Evolutionary conservation across 2,888 invertebrate genomes (phyloP).

Genomic region (Cantharis rufa): DNA sequence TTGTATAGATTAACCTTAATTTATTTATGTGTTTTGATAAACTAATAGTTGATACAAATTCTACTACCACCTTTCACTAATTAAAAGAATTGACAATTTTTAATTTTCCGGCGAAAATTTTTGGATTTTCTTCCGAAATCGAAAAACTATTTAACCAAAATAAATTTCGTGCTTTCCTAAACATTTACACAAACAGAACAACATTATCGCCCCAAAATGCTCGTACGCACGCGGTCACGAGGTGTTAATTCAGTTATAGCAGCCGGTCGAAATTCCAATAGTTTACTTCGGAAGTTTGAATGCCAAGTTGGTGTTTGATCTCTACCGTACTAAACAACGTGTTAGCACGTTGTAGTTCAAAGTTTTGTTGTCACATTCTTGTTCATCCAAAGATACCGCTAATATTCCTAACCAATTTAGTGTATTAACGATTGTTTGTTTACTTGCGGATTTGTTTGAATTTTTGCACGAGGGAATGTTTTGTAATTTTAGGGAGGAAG

Average conservation of each 20-base stretch:
- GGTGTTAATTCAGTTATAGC: slow-evolving; percentile 30
- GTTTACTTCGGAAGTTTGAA: slow-evolving; percentile 29
- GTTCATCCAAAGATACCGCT: slow-evolving; percentile 9
- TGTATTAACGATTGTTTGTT: not conserved
- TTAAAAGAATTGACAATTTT: not conserved
- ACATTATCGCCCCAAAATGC: slow-evolving; percentile 21
- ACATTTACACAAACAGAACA: slow-evolving; percentile 11
- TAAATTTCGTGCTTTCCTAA: not conserved
- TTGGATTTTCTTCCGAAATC: too few relatives aligned
- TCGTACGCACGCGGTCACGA: slow-evolving; percentile 31
- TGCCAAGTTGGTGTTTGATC: slow-evolving; percentile 30
- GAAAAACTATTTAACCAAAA: not conserved
- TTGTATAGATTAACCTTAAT: not conserved
- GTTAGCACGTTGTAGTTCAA: slow-evolving; percentile 24
- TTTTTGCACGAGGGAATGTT: not conserved
- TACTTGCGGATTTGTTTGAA: not conserved
- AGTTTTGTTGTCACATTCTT: slow-evolving; percentile 28
- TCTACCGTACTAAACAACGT: slow-evolving; percentile 24
- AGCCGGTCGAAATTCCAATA: slow-evolving; percentile 31
- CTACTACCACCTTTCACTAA: not conserved
- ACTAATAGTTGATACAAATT: not conserved
- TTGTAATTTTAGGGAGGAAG: not conserved
- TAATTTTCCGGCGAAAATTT: not conserved
- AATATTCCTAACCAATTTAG: slow-evolving; percentile 7
- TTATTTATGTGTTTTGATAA: not conserved